These are phyloP conservation scores for Pseudocheirus occidentalis DNA, from an alignment of 2,797 vertebrate genomes.

Conservation along the genomic window DNA sequence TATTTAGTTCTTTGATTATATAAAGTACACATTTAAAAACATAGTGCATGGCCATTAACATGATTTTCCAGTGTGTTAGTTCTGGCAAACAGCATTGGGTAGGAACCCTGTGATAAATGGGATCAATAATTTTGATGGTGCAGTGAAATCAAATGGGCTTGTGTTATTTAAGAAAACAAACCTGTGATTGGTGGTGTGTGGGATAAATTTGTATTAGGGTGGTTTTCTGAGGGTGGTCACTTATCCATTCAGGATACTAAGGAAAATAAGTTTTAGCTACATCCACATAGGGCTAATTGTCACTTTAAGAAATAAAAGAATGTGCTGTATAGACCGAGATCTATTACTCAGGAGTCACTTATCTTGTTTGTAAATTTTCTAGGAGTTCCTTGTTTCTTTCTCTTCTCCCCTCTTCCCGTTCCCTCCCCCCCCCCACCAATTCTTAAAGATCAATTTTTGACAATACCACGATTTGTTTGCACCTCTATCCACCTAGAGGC, in stretches of 20 bases:
- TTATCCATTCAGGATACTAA: constrained; percentile 39
- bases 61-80: constrained; percentile 80
- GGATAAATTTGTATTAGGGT: constrained; percentile 52
- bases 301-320: constrained; percentile 39
- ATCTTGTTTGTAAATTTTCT: neutral
- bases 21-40: constrained; percentile 72
- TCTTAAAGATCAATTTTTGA: neutral
- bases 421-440: neutral
- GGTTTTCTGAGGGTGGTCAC: constrained; percentile 71
- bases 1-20: constrained; percentile 79
- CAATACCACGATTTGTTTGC: neutral
- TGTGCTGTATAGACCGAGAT: neutral
- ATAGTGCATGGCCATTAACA: constrained; percentile 74
- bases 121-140: constrained; percentile 79
- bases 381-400: neutral
- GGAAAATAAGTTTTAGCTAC: constrained; percentile 39
- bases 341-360: neutral
- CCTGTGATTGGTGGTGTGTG: constrained; percentile 49
- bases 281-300: neutral
- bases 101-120: constrained; percentile 79
- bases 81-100: constrained; percentile 71
- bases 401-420: neutral
- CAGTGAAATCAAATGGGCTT: constrained; percentile 76
- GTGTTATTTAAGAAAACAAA: constrained; percentile 75
- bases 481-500: neutral